Percentiles rank a stretch among this genome's conserved stretches.
These are phyloP conservation scores for Notarius quadriscutis DNA, from an alignment of 2,113 vertebrate species.

Conservation along the genomic window DNA sequence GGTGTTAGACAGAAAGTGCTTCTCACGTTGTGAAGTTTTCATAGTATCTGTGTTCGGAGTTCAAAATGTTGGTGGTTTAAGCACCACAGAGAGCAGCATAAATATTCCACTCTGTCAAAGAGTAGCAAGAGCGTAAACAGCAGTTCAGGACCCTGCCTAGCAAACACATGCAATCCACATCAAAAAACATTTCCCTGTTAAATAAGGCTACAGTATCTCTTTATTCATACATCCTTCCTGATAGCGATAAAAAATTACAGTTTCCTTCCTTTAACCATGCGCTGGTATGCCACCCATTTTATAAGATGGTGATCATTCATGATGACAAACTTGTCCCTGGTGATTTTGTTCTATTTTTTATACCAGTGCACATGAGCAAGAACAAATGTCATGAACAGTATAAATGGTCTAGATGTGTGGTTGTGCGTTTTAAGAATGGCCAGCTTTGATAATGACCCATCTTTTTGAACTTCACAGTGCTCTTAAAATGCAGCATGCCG, in stretches of 20 bases:
- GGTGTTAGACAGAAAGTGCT: not conserved
- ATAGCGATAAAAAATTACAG: not conserved
- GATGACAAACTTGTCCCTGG: constrained; percentile 25
- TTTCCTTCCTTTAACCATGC: not conserved
- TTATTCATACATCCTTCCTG: not conserved
- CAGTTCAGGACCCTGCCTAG: constrained; percentile 32
- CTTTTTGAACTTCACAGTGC: not conserved
- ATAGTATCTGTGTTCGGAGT: constrained; percentile 7
- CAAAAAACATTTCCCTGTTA: not conserved
- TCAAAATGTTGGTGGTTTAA: constrained; percentile 24
- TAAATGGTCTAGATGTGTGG: constrained; percentile 34
- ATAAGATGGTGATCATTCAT: constrained; percentile 17
- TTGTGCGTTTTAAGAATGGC: constrained; percentile 38
- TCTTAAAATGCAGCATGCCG: constrained; percentile 26
- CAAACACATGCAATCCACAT: not conserved
- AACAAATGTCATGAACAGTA: constrained; percentile 26
- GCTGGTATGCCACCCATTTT: constrained; percentile 5
- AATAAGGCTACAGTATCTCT: not conserved
- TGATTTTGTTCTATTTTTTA: constrained; percentile 25
- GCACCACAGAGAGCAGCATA: not conserved
- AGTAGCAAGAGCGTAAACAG: not conserved
- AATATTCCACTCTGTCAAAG: not conserved
- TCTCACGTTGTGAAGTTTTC: constrained; percentile 12
- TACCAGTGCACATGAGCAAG: constrained; percentile 2
- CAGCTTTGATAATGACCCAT: constrained; percentile 26